Conservation (phyloP, 2,888 invertebrate genomes). For the Luffia ferchaultella region DNA sequence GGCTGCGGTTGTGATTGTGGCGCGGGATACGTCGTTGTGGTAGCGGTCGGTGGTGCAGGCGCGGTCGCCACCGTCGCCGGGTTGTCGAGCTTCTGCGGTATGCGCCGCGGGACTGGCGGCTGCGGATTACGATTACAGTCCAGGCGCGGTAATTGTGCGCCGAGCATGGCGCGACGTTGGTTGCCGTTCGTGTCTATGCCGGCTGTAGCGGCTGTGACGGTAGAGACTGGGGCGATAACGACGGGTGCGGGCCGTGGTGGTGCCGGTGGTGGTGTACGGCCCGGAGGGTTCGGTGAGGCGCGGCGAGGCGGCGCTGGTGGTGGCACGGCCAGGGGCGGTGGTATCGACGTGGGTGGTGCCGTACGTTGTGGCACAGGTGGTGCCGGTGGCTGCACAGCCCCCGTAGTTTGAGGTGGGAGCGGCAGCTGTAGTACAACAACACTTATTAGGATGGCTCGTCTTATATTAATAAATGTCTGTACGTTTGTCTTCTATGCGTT, state of each 20-base stretch:
- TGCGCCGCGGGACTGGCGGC: constrained; percentile 34
- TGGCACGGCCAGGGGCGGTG: constrained; percentile 34
- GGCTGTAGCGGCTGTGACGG: too few species aligned
- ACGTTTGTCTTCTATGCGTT: too few species aligned
- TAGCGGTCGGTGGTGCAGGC: too few species aligned
- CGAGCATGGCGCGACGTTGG: constrained; percentile 19
- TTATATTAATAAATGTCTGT: too few species aligned
- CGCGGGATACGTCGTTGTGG: too few species aligned
- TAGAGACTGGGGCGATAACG: constrained; percentile 18
- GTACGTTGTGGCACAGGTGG: constrained; percentile 48
- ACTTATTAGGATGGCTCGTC: too few species aligned
- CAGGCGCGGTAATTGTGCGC: constrained; percentile 23
- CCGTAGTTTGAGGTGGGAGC: constrained; percentile 38
- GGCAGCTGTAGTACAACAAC: background rate
- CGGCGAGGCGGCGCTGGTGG: constrained; percentile 41
- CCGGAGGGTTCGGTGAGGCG: constrained; percentile 42
- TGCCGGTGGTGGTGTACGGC: constrained; percentile 49
- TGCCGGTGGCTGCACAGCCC: constrained; percentile 36
- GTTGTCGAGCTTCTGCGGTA: too few species aligned
- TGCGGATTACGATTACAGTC: constrained; percentile 53
- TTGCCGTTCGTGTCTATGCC: constrained; percentile 43
- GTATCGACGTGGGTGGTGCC: constrained; percentile 25
- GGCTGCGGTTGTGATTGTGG: constrained; percentile 26
- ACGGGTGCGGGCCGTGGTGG: constrained; percentile 36
- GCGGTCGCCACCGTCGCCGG: too few species aligned